Percentiles rank a stretch among this genome's conserved stretches.
These are phyloP conservation scores for Burhinus bistriatus DNA, from an alignment of 2,113 vertebrate species.

Conservation along the genomic window DNA sequence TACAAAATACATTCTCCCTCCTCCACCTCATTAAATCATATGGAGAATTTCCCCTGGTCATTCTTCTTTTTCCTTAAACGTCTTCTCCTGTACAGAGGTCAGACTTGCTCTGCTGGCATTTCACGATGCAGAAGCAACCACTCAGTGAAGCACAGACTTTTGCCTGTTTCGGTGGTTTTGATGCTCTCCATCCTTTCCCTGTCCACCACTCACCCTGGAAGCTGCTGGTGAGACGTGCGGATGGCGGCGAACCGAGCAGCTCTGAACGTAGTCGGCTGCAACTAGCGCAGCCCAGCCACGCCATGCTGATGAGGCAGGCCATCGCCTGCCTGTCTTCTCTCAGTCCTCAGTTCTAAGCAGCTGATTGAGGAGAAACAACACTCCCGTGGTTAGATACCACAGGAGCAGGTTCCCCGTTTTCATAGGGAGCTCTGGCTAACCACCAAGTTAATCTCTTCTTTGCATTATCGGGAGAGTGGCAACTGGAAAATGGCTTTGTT, in stretches of 20 bases:
- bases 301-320: not conserved
- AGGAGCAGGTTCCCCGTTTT: not conserved
- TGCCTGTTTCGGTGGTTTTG: not conserved
- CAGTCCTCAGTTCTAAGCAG: not conserved
- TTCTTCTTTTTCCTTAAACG: not conserved
- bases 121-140: not conserved
- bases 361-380: not conserved
- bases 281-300: not conserved
- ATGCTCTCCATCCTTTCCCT: not conserved
- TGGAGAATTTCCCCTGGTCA: not conserved
- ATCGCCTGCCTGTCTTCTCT: not conserved
- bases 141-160: not conserved
- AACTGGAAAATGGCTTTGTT: not conserved
- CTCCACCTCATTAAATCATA: not conserved
- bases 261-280: not conserved
- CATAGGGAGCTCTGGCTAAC: not conserved
- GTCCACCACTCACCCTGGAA: not conserved
- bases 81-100: not conserved
- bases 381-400: not conserved
- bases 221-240: not conserved
- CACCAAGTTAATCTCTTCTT: not conserved
- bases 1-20: not conserved
- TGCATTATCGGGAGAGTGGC: not conserved
- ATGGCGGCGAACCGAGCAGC: not conserved
- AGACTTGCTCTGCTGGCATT: slow-evolving; percentile 6